Base-by-base conservation (phyloP, 1,140 invertebrate species). In the Phenacoccus solenopsis region DNA sequence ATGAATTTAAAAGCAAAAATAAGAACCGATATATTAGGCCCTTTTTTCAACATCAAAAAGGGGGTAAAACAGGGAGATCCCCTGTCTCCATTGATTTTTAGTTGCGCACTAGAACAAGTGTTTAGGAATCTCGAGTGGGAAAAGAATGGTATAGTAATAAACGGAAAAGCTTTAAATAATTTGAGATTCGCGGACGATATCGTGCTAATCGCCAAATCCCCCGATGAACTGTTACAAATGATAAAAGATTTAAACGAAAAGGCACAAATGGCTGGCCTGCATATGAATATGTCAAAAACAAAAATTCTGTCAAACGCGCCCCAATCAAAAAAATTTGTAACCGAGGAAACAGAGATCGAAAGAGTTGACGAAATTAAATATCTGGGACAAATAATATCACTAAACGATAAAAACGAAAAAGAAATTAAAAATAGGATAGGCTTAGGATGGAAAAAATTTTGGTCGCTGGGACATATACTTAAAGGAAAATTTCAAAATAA, bases 151-250 rank as follows among this genome's bases (percentile, higher is more conserved):
- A 73, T 75, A 16, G 74, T 73, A 28, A 74, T 75, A 24, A 73
- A 77, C 69, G 72, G 75, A 28, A 69, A 76, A 69, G 32, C 71
- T 13, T 70, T 76, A 28, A 74, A 22, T 59, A 73, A 78, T 71
- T 71, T 78, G 69, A 72, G 76, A 13, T 79, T 79, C 57, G 76
- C 76, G 9, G 76, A 78, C 70, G 76, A 78, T 61, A 49, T 77
- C 64, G 72, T 78, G 10, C 24, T 78, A 27, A 61, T 75, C n/a
- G 69, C 72, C 21, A 69, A 74, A 67, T 64, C 2, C 7, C 56
- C 5, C 4, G 59, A 64, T 0, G 67, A 71, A 59, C 1, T 68
- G 16, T 38, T 27, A 59, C 21, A 67, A 3, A 71, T 71, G 69
- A n/a, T 72, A 5, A 24, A 69, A 4, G 25, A 71, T 1, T 30